A percentile compares a stretch with the other conserved stretches of the same genome.
Conservation (phyloP, 2,888 invertebrate genomes). For the Eurytoma californica region DNA sequence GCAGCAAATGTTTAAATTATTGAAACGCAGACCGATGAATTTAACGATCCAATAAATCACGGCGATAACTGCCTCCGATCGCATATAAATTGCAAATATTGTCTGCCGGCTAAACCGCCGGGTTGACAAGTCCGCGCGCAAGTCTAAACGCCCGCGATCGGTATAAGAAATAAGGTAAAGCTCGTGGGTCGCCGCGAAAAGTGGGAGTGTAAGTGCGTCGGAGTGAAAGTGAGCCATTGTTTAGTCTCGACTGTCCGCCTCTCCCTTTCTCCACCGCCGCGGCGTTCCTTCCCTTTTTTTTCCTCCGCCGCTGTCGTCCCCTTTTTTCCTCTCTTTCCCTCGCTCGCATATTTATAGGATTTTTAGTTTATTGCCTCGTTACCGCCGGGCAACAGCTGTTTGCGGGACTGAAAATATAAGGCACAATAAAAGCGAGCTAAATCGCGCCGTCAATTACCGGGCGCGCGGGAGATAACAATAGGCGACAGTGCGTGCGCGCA, state of each 20-base stretch:
- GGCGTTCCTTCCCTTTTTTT: conserved; percentile 18
- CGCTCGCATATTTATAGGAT: conserved; percentile 28
- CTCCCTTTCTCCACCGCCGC: conserved; percentile 46
- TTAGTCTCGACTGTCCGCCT: conserved; percentile 66
- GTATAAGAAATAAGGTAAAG: conserved; percentile 55
- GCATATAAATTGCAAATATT: conserved; percentile 54
- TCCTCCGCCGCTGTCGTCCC: background rate
- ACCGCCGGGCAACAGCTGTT: conserved; percentile 17
- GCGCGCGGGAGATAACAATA: conserved; percentile 27
- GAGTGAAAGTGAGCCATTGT: conserved; percentile 63
- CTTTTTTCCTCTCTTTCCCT: background rate
- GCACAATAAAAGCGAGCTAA: conserved; percentile 24
- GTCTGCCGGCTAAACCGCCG: conserved; percentile 29
- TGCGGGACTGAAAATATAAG: conserved; percentile 8
- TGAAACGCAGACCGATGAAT: conserved; percentile 38
- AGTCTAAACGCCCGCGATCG: background rate
- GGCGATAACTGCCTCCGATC: conserved; percentile 46
- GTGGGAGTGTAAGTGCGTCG: conserved; percentile 56
- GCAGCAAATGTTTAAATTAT: conserved; percentile 49
- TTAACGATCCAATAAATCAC: conserved; percentile 53
- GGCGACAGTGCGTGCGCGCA: background rate
- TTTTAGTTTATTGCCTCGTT: conserved; percentile 41
- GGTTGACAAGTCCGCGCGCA: conserved; percentile 12
- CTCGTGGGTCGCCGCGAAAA: conserved; percentile 60
- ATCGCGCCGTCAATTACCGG: conserved; percentile 37